phyloP scores from a whole-genome alignment of 2,797 vertebrate species.

The Harpagifer antarcticus region DNA sequence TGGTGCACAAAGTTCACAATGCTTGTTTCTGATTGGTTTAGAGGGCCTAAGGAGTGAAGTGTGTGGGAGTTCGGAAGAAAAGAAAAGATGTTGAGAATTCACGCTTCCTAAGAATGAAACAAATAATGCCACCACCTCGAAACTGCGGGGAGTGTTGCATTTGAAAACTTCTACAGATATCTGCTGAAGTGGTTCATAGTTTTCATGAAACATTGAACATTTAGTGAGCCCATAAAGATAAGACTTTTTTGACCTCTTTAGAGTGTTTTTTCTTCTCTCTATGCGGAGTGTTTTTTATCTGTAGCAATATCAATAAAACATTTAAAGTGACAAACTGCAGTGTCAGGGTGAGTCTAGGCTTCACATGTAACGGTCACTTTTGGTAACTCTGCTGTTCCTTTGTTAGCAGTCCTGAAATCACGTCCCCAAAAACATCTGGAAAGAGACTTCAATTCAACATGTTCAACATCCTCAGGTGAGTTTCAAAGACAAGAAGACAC shows the following conservation, averaged over 20 bases:
- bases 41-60: constrained; percentile 11
- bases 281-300: neutral
- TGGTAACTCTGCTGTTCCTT: constrained; percentile 23
- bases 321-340: constrained; percentile 3
- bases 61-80: constrained; percentile 36
- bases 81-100: constrained; percentile 32
- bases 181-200: neutral
- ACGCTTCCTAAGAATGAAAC: constrained; percentile 34
- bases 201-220: constrained; percentile 40
- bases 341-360: neutral
- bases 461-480: constrained; percentile 65
- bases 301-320: constrained; percentile 32
- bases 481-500: neutral
- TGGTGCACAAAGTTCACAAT: constrained; percentile 33
- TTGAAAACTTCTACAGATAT: neutral
- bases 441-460: constrained; percentile 25
- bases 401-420: constrained; percentile 54
- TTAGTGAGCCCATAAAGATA: constrained; percentile 61
- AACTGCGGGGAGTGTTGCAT: neutral
- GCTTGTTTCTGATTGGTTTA: constrained; percentile 34
- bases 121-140: constrained; percentile 31
- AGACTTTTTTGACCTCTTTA: constrained; percentile 15
- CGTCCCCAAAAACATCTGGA: neutral
- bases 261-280: neutral
- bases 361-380: neutral